Conservation (phyloP, 2,113 vertebrate genomes). For the Crotalus tigris region DNA sequence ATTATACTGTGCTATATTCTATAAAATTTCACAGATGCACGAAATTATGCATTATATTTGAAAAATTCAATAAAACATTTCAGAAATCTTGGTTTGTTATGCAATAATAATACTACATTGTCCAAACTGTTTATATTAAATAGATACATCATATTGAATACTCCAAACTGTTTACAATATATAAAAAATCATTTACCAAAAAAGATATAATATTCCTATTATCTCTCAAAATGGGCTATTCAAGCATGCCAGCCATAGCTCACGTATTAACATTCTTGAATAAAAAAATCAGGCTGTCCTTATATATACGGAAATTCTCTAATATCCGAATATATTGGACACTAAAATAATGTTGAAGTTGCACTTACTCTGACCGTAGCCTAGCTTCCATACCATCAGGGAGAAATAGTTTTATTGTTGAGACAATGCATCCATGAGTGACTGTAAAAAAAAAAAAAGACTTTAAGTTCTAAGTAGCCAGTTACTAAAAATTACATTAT, state of each 20-base stretch:
- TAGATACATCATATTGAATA: neutral
- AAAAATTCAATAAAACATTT: neutral
- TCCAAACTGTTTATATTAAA: neutral
- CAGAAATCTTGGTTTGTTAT: slow-evolving; percentile 27
- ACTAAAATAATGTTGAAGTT: slow-evolving; percentile 32
- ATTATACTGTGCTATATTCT: neutral
- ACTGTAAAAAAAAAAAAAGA: slow-evolving; percentile 77
- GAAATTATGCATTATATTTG: slow-evolving; percentile 4
- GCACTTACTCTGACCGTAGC: slow-evolving; percentile 92
- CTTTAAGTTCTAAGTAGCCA: slow-evolving; percentile 4
- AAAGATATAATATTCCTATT: neutral
- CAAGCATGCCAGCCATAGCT: neutral
- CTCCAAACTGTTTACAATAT: neutral
- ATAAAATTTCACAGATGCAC: neutral
- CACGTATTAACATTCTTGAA: neutral
- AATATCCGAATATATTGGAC: neutral
- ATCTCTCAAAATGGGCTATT: neutral
- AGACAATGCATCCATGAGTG: slow-evolving; percentile 99
- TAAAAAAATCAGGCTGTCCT: neutral
- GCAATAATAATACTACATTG: neutral
- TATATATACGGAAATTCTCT: neutral
- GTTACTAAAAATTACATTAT: neutral
- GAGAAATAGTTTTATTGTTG: slow-evolving; percentile 97
- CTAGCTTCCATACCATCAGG: slow-evolving; percentile 98
- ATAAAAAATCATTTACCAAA: slow-evolving; percentile 19